A percentile compares a stretch with the other conserved stretches of the same genome.
Conservation (phyloP, 2,797 vertebrate species). For the Lophotriccus pileatus region DNA sequence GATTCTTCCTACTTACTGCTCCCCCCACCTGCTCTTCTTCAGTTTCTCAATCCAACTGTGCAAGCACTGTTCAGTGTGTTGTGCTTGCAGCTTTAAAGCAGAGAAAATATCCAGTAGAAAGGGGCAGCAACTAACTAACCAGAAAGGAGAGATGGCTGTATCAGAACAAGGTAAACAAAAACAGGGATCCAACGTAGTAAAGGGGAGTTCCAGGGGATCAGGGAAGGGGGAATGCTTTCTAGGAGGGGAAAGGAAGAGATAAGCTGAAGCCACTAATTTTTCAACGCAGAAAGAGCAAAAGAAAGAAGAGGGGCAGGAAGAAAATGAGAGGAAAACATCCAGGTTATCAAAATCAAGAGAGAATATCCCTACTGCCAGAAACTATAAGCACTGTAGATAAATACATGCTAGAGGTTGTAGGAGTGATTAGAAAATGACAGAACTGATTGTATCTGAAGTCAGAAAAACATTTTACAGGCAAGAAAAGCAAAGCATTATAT, state of each 20-base stretch:
- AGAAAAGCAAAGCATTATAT: not conserved
- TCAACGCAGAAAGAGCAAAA: not conserved
- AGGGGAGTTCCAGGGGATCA: not conserved
- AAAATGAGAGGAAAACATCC: not conserved
- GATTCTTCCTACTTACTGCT: not conserved
- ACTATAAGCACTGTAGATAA: not conserved
- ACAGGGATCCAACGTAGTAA: not conserved
- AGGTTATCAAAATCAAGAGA: not conserved
- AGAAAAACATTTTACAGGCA: not conserved
- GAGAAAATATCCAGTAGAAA: not conserved
- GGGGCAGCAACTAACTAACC: not conserved
- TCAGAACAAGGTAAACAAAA: not conserved
- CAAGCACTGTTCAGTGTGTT: not conserved
- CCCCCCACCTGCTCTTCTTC: not conserved
- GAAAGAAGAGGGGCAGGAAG: not conserved
- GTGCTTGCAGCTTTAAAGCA: not conserved
- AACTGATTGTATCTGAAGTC: not conserved
- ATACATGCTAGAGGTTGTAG: not conserved
- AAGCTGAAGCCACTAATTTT: not conserved
- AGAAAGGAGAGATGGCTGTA: not conserved
- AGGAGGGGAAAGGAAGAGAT: not conserved
- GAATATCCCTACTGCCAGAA: not conserved
- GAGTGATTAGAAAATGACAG: not conserved
- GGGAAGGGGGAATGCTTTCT: not conserved
- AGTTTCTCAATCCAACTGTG: not conserved